Percentiles rank a stretch among this genome's conserved stretches.
phyloP scores from a whole-genome alignment of 2,888 invertebrate species.

The Apodemia zela region DNA sequence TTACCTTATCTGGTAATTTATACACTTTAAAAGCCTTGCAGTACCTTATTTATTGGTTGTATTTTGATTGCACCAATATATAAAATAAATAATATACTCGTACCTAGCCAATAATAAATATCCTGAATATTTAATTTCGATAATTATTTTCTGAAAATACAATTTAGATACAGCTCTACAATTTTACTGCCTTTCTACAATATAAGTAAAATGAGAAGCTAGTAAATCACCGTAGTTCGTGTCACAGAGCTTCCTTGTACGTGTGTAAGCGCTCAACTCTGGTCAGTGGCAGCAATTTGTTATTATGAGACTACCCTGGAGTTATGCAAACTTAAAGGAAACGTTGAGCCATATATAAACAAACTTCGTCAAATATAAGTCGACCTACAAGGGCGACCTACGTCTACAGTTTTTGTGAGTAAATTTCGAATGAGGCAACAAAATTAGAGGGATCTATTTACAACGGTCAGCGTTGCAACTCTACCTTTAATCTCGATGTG shows the following conservation, averaged over 20 bases:
- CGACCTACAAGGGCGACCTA: constrained; percentile 39
- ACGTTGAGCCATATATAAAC: constrained; percentile 75
- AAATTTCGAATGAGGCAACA: constrained; percentile 3
- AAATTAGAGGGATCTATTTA: constrained; percentile 13
- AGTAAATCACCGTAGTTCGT: constrained; percentile 68
- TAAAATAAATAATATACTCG: neutral
- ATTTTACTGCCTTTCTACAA: constrained; percentile 23
- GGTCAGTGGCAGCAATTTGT: constrained; percentile 75
- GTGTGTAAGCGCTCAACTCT: constrained; percentile 70
- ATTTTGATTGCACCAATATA: constrained; percentile 14
- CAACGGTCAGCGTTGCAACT: constrained; percentile 36
- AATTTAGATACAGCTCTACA: neutral
- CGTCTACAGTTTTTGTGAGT: neutral
- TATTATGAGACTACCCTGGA: constrained; percentile 78
- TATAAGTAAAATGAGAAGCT: constrained; percentile 43
- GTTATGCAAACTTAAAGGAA: constrained; percentile 77
- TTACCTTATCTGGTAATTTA: constrained; percentile 50
- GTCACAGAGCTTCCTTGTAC: constrained; percentile 73
- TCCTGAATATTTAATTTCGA: neutral
- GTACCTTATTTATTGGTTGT: constrained; percentile 16
- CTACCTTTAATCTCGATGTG: constrained; percentile 72
- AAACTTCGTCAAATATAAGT: constrained; percentile 56
- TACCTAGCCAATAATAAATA: neutral
- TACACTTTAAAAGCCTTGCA: constrained; percentile 29
- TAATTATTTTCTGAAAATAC: neutral